Conservation (phyloP, 2,888 invertebrate species). For the Escarpia spicata region DNA sequence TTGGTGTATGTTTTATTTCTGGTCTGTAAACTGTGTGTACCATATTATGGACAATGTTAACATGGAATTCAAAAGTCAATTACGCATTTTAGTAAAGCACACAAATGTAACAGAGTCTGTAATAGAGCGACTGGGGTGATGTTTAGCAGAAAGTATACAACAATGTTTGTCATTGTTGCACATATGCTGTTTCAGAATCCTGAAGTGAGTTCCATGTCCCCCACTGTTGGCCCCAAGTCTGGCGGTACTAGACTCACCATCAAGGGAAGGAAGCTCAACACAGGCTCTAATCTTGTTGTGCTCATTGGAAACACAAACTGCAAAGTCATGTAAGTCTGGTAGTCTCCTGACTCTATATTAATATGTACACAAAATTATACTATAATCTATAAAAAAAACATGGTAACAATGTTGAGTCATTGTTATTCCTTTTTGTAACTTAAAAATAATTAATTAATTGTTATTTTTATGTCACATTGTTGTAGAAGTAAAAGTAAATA, state of each 20-base stretch:
- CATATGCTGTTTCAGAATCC: conserved; percentile 72
- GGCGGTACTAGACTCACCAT: conserved; percentile 96
- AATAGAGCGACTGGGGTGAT: neutral
- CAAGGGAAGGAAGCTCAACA: conserved; percentile 90
- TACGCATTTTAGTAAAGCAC: conserved; percentile 36
- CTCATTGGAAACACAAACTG: neutral
- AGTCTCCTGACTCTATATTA: neutral
- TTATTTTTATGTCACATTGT: neutral
- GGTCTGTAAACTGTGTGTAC: neutral
- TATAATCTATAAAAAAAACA: neutral
- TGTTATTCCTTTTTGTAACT: too few relatives aligned
- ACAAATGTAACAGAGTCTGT: neutral
- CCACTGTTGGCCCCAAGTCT: conserved; percentile 86
- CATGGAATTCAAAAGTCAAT: too few relatives aligned
- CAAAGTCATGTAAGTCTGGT: neutral
- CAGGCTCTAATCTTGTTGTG: conserved; percentile 75
- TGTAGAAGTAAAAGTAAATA: too few relatives aligned
- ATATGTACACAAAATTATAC: neutral
- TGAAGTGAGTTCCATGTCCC: conserved; percentile 66
- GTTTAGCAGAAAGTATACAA: neutral
- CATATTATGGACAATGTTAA: neutral
- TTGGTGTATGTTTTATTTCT: neutral
- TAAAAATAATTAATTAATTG: neutral
- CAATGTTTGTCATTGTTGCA: neutral
- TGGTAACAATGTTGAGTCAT: neutral